Evolutionary conservation across 2,888 invertebrate species (phyloP).

Genomic region (Azorinus chamasolen): DNA sequence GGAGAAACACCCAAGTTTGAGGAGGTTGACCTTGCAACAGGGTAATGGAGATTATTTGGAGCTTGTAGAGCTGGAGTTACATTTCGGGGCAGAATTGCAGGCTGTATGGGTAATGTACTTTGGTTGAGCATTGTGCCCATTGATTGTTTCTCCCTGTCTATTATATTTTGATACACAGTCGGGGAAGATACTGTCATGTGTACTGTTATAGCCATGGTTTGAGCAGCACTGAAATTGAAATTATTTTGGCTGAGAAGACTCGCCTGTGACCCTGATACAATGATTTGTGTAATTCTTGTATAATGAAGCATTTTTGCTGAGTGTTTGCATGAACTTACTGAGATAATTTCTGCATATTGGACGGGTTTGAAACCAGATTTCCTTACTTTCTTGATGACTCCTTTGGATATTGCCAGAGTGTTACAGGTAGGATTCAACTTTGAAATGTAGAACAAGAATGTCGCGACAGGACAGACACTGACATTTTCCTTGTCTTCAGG

Average conservation of each 20-base stretch:
- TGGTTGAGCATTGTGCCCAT: too few relatives aligned
- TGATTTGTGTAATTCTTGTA: constrained; percentile 22
- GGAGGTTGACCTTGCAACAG: too few relatives aligned
- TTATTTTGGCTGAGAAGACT: constrained; percentile 1
- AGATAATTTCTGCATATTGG: constrained; percentile 12
- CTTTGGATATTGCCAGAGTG: constrained; percentile 18
- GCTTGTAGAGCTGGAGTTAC: too few relatives aligned
- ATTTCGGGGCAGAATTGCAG: too few relatives aligned
- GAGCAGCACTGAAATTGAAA: constrained; percentile 7
- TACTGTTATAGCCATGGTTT: constrained; percentile 12
- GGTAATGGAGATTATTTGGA: too few relatives aligned
- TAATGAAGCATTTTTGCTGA: constrained; percentile 2
- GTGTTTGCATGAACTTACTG: constrained; percentile 15
- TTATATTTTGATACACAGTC: neutral
- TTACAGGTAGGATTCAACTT: constrained; percentile 20
- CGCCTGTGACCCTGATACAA: constrained; percentile 18
- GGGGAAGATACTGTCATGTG: constrained; percentile 4
- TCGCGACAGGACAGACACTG: constrained; percentile 19
- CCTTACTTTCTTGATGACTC: neutral
- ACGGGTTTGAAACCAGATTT: constrained; percentile 11
- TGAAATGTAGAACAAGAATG: constrained; percentile 2
- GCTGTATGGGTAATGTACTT: too few relatives aligned
- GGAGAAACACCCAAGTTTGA: too few relatives aligned
- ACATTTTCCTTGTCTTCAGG: too few relatives aligned
- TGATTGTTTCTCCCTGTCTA: neutral